Conservation (phyloP, 2,113 vertebrate species). For the Clarias macrocephalus region DNA sequence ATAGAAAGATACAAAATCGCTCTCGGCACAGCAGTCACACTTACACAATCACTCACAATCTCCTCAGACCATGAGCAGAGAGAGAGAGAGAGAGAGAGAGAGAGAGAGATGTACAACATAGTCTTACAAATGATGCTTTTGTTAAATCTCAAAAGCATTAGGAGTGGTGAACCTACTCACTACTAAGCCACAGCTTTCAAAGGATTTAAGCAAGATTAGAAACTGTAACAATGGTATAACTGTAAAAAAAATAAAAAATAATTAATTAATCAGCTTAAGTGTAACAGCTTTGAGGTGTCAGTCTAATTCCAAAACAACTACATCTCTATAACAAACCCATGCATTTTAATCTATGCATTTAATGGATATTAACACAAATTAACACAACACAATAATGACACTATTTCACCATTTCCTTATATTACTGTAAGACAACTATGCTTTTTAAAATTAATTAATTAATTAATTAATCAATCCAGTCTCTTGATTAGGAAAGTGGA, state of each 20-base stretch:
- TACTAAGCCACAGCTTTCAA: not conserved
- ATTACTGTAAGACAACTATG: too few relatives aligned
- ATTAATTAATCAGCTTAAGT: not conserved
- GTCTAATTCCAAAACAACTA: not conserved
- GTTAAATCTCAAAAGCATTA: not conserved
- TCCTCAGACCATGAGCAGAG: not conserved
- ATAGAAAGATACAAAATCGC: too few relatives aligned
- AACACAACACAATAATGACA: not conserved
- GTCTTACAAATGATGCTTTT: not conserved
- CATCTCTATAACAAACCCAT: not conserved
- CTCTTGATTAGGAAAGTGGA: not conserved
- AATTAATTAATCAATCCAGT: not conserved
- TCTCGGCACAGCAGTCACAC: too few relatives aligned
- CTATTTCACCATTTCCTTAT: too few relatives aligned
- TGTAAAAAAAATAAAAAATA: too few relatives aligned
- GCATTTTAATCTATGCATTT: too few relatives aligned
- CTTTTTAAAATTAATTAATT: too few relatives aligned
- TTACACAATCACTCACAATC: too few relatives aligned
- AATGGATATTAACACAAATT: not conserved
- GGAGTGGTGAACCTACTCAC: not conserved
- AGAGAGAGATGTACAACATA: not conserved
- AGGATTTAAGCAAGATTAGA: not conserved
- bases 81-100: not conserved
- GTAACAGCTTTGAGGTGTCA: not conserved
- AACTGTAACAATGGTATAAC: not conserved